A percentile compares a stretch with the other conserved stretches of the same genome.
Conservation (phyloP, 2,113 vertebrate species). For the Leiothrix lutea region DNA sequence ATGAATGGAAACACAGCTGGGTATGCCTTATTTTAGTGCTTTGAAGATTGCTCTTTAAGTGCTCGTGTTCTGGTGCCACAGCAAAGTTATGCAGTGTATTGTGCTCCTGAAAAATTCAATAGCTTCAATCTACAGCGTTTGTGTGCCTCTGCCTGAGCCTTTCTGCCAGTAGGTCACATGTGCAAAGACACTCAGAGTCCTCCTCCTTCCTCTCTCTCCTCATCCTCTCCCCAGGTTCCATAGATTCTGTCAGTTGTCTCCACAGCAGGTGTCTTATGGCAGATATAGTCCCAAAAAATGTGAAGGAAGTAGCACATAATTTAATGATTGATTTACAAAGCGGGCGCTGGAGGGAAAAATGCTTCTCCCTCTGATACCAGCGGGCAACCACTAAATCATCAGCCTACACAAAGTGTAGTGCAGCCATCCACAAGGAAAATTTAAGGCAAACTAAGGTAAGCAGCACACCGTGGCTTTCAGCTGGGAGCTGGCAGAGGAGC, state of each 20-base stretch:
- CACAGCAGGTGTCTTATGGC: background rate
- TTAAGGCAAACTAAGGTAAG: background rate
- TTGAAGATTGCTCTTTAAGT: background rate
- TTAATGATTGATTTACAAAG: slow-evolving; percentile 24
- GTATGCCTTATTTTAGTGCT: background rate
- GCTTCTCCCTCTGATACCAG: background rate
- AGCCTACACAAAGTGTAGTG: background rate
- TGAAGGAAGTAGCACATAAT: slow-evolving; percentile 18
- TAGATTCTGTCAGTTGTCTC: background rate
- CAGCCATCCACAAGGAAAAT: background rate
- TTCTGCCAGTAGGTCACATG: background rate
- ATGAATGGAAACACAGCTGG: slow-evolving; percentile 4
- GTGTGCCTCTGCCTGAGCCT: background rate
- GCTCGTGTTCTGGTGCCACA: background rate
- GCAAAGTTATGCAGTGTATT: background rate
- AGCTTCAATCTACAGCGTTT: background rate
- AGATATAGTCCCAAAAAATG: background rate
- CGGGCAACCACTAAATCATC: background rate
- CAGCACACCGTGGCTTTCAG: background rate
- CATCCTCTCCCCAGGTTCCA: background rate
- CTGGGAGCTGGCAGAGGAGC: background rate
- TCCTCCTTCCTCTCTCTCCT: background rate
- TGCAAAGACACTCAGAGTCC: background rate
- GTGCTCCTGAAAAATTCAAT: slow-evolving; percentile 16
- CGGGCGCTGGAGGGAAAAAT: background rate